Evolutionary conservation across 1,140 invertebrate species (phyloP).

Genomic region (silkworm (Bombyx mori)): DNA sequence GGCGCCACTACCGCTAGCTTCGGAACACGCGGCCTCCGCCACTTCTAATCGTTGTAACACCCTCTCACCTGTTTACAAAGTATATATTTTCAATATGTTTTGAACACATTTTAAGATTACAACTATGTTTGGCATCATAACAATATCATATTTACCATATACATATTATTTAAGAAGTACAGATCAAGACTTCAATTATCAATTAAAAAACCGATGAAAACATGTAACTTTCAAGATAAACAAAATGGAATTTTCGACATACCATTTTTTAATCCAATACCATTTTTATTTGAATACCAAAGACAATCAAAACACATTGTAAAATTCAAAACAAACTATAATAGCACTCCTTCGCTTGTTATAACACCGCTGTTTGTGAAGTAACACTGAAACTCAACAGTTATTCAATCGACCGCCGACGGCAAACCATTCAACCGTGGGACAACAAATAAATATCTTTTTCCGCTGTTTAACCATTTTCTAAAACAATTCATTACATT

Average conservation of each 20-base stretch:
- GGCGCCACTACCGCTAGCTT: slow-evolving; percentile 60
- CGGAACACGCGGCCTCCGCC: slow-evolving; percentile 46
- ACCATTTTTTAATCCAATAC: slow-evolving; percentile 22
- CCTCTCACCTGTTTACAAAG: slow-evolving; percentile 60
- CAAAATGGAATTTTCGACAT: slow-evolving; percentile 4
- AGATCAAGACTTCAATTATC: not conserved
- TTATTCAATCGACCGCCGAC: slow-evolving; percentile 19
- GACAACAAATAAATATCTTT: slow-evolving; percentile 2
- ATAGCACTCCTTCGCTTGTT: slow-evolving; percentile 6
- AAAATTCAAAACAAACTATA: slow-evolving; percentile 17
- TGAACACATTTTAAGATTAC: too few species aligned
- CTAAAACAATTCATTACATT: slow-evolving; percentile 2
- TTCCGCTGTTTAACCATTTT: slow-evolving; percentile 2
- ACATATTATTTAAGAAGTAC: too few species aligned
- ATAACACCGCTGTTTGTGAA: slow-evolving; percentile 4
- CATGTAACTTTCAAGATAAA: not conserved
- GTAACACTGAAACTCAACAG: slow-evolving; percentile 15
- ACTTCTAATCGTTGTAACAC: slow-evolving; percentile 66
- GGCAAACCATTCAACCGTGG: slow-evolving; percentile 12
- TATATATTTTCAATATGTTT: not conserved
- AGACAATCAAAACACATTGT: slow-evolving; percentile 59
- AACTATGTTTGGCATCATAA: too few species aligned
- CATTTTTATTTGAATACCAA: slow-evolving; percentile 28
- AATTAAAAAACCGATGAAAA: not conserved
- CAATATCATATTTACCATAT: too few species aligned